A percentile compares a stretch with the other conserved stretches of the same genome.
phyloP scores from a whole-genome alignment of 2,113 vertebrate species.

The Spizaetus ornatus region DNA sequence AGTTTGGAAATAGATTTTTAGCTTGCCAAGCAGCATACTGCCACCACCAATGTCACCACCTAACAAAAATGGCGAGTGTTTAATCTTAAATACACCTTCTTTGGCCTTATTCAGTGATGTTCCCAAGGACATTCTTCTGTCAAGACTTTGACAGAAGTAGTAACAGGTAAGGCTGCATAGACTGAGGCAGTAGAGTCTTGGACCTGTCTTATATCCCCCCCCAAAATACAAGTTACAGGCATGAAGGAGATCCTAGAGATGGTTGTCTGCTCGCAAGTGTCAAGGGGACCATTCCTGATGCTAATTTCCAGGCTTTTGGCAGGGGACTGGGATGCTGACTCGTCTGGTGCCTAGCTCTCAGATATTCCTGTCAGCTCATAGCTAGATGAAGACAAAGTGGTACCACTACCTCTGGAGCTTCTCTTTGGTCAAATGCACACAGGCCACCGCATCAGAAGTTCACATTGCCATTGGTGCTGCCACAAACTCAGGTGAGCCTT shows the following conservation, averaged over 20 bases:
- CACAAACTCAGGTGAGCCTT: not conserved
- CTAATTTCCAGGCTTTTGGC: not conserved
- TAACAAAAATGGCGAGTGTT: fast-evolving
- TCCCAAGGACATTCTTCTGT: not conserved
- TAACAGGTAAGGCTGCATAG: not conserved
- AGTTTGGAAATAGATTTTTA: not conserved
- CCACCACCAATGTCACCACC: not conserved
- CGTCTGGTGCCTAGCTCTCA: not conserved
- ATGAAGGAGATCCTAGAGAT: not conserved
- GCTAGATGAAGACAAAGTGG: not conserved
- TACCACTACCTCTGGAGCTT: not conserved
- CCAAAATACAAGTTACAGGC: not conserved
- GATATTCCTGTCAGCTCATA: not conserved
- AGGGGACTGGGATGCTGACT: not conserved
- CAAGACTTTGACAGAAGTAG: not conserved
- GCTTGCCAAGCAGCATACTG: not conserved
- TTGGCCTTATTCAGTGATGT: not conserved
- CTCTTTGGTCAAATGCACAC: not conserved
- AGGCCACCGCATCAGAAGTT: not conserved
- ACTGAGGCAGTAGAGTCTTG: not conserved
- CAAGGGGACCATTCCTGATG: not conserved
- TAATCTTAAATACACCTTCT: not conserved
- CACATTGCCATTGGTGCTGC: not conserved
- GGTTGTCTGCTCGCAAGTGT: not conserved
- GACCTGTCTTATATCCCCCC: not conserved